phyloP scores from a whole-genome alignment of 2,113 vertebrate species.

The Theropithecus gelada region DNA sequence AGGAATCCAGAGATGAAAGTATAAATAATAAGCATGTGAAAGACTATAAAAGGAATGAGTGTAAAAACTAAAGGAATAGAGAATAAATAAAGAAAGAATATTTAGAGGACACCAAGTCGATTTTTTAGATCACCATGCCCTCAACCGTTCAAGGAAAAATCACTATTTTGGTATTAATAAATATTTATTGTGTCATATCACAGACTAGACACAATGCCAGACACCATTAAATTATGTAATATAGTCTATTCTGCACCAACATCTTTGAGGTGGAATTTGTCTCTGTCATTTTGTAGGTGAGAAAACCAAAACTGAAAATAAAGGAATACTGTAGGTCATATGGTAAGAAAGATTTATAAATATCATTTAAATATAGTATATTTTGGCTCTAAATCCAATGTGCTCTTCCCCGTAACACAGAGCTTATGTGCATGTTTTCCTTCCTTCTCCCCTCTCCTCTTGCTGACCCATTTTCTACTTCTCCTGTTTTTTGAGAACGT shows the following conservation, averaged over 20 bases:
- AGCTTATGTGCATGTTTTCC: not conserved
- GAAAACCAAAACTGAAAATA: not conserved
- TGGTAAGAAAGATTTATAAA: not conserved
- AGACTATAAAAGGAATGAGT: not conserved
- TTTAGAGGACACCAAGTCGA: not conserved
- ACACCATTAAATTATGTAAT: not conserved
- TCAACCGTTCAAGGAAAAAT: not conserved
- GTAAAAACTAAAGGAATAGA: not conserved
- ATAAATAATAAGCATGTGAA: not conserved
- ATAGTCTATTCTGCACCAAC: not conserved
- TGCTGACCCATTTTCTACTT: not conserved
- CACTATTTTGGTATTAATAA: not conserved
- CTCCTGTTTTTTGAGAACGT: not conserved
- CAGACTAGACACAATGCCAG: not conserved
- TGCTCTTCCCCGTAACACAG: not conserved
- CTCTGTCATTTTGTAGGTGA: not conserved
- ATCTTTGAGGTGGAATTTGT: not conserved
- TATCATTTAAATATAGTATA: not conserved
- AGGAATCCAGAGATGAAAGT: not conserved
- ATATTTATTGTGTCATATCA: not conserved
- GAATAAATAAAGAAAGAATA: not conserved
- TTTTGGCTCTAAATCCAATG: not conserved
- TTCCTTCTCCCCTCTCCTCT: not conserved
- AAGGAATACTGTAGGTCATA: not conserved
- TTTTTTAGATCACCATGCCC: not conserved